These are phyloP conservation scores for Brachyptera putata DNA, from an alignment of 2,888 invertebrate species.

Conservation along the genomic window DNA sequence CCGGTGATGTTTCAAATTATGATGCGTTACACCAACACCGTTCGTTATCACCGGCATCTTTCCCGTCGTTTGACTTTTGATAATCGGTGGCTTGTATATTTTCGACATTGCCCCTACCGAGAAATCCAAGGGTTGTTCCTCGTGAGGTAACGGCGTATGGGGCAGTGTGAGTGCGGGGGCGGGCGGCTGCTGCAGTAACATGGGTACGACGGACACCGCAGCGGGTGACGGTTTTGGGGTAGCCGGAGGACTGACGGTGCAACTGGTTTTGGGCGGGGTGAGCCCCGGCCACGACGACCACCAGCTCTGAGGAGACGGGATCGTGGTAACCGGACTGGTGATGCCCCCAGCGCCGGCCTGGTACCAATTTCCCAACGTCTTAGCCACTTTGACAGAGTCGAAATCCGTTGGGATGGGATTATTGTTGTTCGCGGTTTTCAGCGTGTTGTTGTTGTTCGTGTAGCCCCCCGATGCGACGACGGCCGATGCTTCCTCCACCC, in stretches of 20 bases:
- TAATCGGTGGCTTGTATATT: slow-evolving; percentile 43
- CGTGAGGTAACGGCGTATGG: slow-evolving; percentile 38
- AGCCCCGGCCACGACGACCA: slow-evolving; percentile 30
- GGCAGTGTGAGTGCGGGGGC: slow-evolving; percentile 42
- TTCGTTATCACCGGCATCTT: slow-evolving; percentile 43
- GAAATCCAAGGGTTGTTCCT: slow-evolving; percentile 68
- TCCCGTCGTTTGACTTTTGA: slow-evolving; percentile 39
- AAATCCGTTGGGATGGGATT: slow-evolving; percentile 19
- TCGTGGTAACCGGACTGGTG: background rate
- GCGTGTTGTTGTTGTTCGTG: slow-evolving; percentile 49
- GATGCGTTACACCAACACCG: slow-evolving; percentile 46
- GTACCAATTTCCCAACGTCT: slow-evolving; percentile 17
- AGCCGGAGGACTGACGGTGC: slow-evolving; percentile 34
- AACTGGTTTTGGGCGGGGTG: slow-evolving; percentile 30
- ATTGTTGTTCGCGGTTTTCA: slow-evolving; percentile 45
- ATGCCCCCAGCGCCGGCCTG: slow-evolving; percentile 15
- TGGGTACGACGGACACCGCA: slow-evolving; percentile 53
- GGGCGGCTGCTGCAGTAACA: slow-evolving; percentile 54
- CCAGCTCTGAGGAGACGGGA: slow-evolving; percentile 17
- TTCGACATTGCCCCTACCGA: slow-evolving; percentile 43
- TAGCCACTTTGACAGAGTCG: slow-evolving; percentile 3
- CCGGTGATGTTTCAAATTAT: slow-evolving; percentile 25
- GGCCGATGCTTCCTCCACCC: slow-evolving; percentile 32
- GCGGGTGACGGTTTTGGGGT: slow-evolving; percentile 27
- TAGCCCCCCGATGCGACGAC: slow-evolving; percentile 23